Evolutionary conservation across 35 echinoderm and acorn worm species (phyloP), one percentile per base, ranked within the genome.

Genomic region (Stichopus chloronotus): DNA sequence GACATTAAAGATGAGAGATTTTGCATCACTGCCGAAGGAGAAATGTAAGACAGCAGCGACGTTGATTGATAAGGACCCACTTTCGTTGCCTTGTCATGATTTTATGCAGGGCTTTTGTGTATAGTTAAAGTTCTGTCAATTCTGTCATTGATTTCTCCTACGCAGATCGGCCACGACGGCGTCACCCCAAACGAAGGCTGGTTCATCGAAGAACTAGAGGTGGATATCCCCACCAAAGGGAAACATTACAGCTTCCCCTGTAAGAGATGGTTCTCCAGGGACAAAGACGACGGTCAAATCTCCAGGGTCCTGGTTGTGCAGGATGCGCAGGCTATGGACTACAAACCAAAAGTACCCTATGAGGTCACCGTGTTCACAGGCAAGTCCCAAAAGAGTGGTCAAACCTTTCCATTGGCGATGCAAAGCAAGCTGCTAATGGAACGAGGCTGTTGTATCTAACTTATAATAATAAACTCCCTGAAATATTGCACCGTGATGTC

Each of bases 281-380:
- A 99, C 83, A 96, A 99, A 78, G 97, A 99, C 8, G 97, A 99
- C 58, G 97, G 97, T 4, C 95, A 95, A 53, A 99, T 95, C 57
- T 86, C 88, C 24, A 78, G 97, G 9, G 84, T 94, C 9, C 90
- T 99, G 14, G 85, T 92, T 8, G 90, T 95, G 0, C 95, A 95
- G 52, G 95, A 99, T 74, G 97, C 91, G 0, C 95, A 99, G 88
- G 91, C 87, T 1, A 63, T 92, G 58, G 78, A 96, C 57, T 96
- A 96, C 72, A 96, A 99, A 87, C 97, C 97, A 19, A 99, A 98
- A 95, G 95, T 98, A 52, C 74, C 94, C 4, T 96, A 96, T 93
- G 96, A 98, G 68, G 79, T 95, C 78, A 94, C 94, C 9, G 57
- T 98, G 9, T 98, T 96, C 91, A 98, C 94, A 25, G 96, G 87